phyloP scores from a whole-genome alignment of 2,888 invertebrate species.

The Andrena camellia region DNA sequence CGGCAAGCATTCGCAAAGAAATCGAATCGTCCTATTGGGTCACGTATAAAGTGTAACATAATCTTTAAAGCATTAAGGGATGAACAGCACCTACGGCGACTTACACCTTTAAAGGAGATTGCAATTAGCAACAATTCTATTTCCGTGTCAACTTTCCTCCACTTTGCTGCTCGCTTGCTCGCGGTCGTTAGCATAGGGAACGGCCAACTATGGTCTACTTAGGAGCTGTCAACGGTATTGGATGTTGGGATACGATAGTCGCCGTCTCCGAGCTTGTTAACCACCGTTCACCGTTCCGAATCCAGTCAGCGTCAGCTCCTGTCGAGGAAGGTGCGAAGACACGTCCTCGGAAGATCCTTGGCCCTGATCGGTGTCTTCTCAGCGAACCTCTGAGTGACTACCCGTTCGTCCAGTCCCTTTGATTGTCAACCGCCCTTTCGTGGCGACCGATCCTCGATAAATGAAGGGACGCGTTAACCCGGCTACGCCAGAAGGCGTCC shows the following conservation, averaged over 20 bases:
- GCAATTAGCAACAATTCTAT: background rate
- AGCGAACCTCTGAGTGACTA: conserved; percentile 9
- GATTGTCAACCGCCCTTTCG: conserved; percentile 13
- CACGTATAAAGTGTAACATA: too few species aligned
- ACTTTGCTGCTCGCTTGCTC: conserved; percentile 9
- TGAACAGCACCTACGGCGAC: too few species aligned
- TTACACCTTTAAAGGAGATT: background rate
- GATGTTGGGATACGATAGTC: conserved; percentile 51
- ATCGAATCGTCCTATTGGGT: background rate
- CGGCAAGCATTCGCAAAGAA: background rate
- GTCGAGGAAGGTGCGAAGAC: conserved; percentile 55
- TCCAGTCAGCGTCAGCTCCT: conserved; percentile 39
- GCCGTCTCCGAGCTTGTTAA: conserved; percentile 54
- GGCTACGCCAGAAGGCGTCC: background rate
- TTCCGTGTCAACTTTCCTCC: conserved; percentile 17
- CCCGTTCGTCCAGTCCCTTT: conserved; percentile 7
- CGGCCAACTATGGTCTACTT: conserved; percentile 21
- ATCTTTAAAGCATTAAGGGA: too few species aligned
- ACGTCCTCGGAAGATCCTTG: conserved; percentile 44
- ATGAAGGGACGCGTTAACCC: conserved; percentile 11
- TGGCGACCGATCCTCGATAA: conserved; percentile 9
- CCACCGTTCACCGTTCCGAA: conserved; percentile 40
- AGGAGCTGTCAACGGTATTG: conserved; percentile 54
- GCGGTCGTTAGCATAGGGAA: conserved; percentile 1
- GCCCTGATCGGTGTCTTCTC: conserved; percentile 29